phyloP scores from a whole-genome alignment of 2,113 vertebrate species.

The Setophaga petechia region DNA sequence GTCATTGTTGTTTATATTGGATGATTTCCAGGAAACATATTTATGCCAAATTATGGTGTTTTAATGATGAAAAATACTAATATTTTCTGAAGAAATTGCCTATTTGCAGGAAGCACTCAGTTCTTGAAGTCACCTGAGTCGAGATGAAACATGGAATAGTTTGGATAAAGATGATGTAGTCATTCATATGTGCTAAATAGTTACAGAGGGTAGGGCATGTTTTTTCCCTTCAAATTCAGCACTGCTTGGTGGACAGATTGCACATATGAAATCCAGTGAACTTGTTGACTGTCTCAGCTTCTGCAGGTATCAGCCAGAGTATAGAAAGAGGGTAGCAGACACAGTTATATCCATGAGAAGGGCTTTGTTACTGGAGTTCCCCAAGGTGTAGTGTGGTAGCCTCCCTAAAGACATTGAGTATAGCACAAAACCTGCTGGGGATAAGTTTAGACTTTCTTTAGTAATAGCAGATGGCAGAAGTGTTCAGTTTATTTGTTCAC shows the following conservation, averaged over 20 bases:
- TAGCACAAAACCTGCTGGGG: not conserved
- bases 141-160: not conserved
- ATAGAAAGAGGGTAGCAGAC: not conserved
- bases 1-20: not conserved
- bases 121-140: not conserved
- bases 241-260: not conserved
- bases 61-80: not conserved
- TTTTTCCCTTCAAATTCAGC: not conserved
- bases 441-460: not conserved
- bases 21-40: not conserved
- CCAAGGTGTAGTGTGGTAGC: not conserved
- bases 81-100: not conserved
- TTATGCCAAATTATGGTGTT: not conserved
- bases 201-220: not conserved
- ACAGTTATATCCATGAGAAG: not conserved
- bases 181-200: not conserved
- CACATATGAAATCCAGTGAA: not conserved
- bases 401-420: accelerated
- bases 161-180: not conserved
- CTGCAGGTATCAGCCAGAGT: not conserved
- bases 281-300: not conserved
- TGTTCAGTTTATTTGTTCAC: not conserved
- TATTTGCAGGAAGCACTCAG: not conserved
- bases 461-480: not conserved
- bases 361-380: not conserved